Evolutionary conservation across 2,113 vertebrate genomes (phyloP), one percentile per base, ranked within the genome.

Genomic region (Nannospalax galili): DNA sequence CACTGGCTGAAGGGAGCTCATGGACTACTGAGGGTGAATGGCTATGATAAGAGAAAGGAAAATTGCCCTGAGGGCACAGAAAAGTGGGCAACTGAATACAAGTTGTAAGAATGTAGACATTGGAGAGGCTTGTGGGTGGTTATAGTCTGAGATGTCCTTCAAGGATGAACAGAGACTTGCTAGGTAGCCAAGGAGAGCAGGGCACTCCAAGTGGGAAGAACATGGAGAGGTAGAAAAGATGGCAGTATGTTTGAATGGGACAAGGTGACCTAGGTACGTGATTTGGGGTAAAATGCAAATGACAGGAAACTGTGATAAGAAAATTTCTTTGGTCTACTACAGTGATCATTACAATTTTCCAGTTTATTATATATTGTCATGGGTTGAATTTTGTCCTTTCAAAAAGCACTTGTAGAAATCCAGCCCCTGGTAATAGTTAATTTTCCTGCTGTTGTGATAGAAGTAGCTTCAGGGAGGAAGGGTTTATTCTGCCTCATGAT

Each of bases 11-110:
- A n/a, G 52, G n/a, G 1, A 69, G 40, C n/a, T 45, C 64, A 7
- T 5, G 5, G 40, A n/a, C 19, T 26, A 0, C n/a, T 35, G 58
- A 16, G 3, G 2, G 35, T 5, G 7, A 4, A 1, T 4, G 19
- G 0, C 15, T 7, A 7, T 12, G 2, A 22, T 3, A 5, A 69
- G 7, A 16, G 7, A 75, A 3, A 2, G 30, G 24, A 37, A 16
- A 26, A 40, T 58, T 17, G 32, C n/a, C 12, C 0, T 4, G 30
- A 64, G 9, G 65, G 73, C 15, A 19, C 32, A 11, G 56, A 73
- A 32, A 48, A 30, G 35, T 17, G 19, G 9, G 4, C 5, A 24
- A 4, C 0, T 0, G 1, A 52, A n/a, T 6, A 3, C 62, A 20
- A 24, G 28, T 0, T 70, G 20, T 56, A 1, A 15, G 3, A 80